Evolutionary conservation across 2,113 vertebrate genomes (phyloP).

Genomic region (Tupaia tana): DNA sequence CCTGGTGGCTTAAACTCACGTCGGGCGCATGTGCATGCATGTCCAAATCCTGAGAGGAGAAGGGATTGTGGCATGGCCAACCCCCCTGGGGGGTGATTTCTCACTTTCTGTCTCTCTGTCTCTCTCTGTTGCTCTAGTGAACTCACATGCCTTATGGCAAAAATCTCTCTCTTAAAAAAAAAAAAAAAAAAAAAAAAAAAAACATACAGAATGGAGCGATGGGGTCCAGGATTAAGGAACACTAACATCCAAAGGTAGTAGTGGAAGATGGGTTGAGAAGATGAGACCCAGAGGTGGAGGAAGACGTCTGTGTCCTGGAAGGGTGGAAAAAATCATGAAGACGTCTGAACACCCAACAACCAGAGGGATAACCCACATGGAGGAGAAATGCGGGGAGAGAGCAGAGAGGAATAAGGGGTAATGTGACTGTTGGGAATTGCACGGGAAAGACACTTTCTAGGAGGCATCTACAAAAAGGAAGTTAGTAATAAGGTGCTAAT

Average conservation of each 20-base stretch:
- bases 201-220: background rate
- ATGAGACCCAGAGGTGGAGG: background rate
- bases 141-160: no score
- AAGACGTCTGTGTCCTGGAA: background rate
- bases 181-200: background rate
- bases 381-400: background rate
- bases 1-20: no score
- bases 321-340: background rate
- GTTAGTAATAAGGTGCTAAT: background rate
- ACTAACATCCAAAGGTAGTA: no score
- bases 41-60: no score
- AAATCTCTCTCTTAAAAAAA: no score
- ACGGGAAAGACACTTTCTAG: background rate
- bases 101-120: no score
- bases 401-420: background rate
- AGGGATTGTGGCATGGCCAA: no score
- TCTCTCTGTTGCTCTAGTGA: no score
- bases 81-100: no score
- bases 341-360: fast-evolving
- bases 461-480: background rate
- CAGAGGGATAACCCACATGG: fast-evolving
- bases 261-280: background rate
- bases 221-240: background rate
- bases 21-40: no score
- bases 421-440: fast-evolving